These are phyloP conservation scores for Brachionichthys hirsutus DNA, from an alignment of 2,113 vertebrate species.

Conservation along the genomic window DNA sequence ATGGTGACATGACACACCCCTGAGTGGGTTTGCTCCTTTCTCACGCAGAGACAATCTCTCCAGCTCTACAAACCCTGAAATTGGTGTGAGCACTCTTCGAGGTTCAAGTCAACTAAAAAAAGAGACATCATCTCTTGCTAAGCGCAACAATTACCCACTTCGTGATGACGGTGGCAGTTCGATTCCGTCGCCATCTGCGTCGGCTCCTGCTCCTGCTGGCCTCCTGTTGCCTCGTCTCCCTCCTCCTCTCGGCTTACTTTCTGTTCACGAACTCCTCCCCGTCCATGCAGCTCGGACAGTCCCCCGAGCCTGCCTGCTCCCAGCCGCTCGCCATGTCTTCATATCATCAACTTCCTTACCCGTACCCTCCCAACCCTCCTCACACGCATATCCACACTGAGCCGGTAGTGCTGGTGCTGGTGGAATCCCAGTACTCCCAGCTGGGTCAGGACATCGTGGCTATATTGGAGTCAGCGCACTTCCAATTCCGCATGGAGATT, in stretches of 20 bases:
- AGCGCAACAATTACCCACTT: conserved; percentile 31
- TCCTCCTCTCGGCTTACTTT: conserved; percentile 92
- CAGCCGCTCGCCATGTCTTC: conserved; percentile 81
- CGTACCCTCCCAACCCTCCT: conserved; percentile 83
- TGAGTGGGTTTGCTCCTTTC: conserved; percentile 54
- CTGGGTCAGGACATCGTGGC: conserved; percentile 95
- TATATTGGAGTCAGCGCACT: conserved; percentile 92
- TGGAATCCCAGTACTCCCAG: conserved; percentile 97
- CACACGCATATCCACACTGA: conserved; percentile 87
- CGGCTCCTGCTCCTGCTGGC: conserved; percentile 87
- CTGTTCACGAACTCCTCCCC: conserved; percentile 90
- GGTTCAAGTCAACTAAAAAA: conserved; percentile 13
- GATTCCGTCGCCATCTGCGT: conserved; percentile 89
- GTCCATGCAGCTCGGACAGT: conserved; percentile 85
- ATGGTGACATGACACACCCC: conserved; percentile 94
- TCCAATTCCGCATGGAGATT: conserved; percentile 92
- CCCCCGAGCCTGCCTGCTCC: conserved; percentile 80
- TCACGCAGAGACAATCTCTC: conserved; percentile 39
- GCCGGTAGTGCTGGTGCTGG: conserved; percentile 86
- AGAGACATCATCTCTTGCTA: conserved; percentile 22
- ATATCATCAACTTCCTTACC: conserved; percentile 77
- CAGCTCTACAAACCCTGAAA: conserved; percentile 19
- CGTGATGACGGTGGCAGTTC: conserved; percentile 89
- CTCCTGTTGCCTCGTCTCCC: conserved; percentile 90
- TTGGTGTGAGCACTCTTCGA: background rate